Evolutionary conservation across 2,888 invertebrate genomes (phyloP).

Genomic region (Lycia hirtaria): DNA sequence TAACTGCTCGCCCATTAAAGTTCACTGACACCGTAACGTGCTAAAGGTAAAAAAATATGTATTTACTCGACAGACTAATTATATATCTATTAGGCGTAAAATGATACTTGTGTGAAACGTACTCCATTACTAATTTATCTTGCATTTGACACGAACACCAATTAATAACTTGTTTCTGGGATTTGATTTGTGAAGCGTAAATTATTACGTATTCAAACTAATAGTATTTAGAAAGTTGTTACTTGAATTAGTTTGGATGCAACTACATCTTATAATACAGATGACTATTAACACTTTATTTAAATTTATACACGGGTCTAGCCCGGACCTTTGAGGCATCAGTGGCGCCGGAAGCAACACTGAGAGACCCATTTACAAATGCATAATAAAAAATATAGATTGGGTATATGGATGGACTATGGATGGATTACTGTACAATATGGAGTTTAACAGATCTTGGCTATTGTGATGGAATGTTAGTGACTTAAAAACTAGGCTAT

Average conservation of each 20-base stretch:
- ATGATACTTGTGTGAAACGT: constrained; percentile 10
- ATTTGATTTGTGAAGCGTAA: constrained; percentile 13
- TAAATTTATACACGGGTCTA: too few relatives aligned
- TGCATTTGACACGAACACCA: constrained; percentile 12
- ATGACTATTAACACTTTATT: too few relatives aligned
- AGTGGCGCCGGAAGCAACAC: too few relatives aligned
- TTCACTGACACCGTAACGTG: constrained; percentile 2
- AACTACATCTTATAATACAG: background rate
- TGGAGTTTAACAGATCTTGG: too few relatives aligned
- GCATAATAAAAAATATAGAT: too few relatives aligned
- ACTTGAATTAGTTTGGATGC: constrained; percentile 8
- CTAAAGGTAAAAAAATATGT: background rate
- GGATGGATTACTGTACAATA: too few relatives aligned
- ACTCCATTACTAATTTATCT: constrained; percentile 16
- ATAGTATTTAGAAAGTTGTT: constrained; percentile 21
- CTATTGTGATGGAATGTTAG: too few relatives aligned
- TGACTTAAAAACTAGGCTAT: too few relatives aligned
- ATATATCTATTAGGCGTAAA: constrained; percentile 5
- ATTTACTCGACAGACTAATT: constrained; percentile 6
- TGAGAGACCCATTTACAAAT: too few relatives aligned
- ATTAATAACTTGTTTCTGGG: constrained; percentile 4
- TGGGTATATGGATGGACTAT: too few relatives aligned
- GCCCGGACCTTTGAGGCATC: too few relatives aligned
- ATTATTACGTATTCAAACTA: constrained; percentile 13
- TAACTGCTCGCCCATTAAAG: constrained; percentile 1